Conservation (phyloP, 2,888 invertebrate species). For the Carterocephalus palaemon region DNA sequence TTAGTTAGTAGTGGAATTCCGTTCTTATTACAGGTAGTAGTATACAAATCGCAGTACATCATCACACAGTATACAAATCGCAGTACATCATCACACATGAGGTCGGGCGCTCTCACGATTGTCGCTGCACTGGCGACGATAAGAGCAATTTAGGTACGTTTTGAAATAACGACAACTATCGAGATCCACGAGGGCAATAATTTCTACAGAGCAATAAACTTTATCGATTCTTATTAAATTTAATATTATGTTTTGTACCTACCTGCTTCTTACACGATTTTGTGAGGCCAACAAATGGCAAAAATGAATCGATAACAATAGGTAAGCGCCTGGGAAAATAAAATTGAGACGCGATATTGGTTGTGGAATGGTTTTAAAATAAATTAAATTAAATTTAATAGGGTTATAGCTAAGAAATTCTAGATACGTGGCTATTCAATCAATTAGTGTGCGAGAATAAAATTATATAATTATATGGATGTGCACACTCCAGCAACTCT, state of each 20-base stretch:
- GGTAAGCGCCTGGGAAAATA: no score
- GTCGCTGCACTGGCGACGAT: slow-evolving; percentile 59
- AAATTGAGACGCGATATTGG: no score
- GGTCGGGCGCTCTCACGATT: slow-evolving; percentile 61
- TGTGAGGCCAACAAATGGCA: not conserved
- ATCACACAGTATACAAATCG: slow-evolving; percentile 52
- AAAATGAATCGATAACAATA: slow-evolving; percentile 13
- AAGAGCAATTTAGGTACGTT: slow-evolving; percentile 60
- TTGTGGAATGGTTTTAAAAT: no score
- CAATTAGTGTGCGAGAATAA: no score
- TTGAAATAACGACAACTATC: slow-evolving; percentile 62
- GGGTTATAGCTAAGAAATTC: no score
- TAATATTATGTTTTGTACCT: slow-evolving; percentile 39
- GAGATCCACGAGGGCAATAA: slow-evolving; percentile 76
- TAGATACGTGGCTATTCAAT: no score
- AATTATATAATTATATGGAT: no score
- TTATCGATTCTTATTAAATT: slow-evolving; percentile 75
- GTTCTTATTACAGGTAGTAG: slow-evolving; percentile 27
- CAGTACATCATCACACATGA: slow-evolving; percentile 53
- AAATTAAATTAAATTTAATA: no score
- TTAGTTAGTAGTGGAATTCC: slow-evolving; percentile 12
- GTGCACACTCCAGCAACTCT: no score
- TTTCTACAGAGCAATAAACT: slow-evolving; percentile 64
- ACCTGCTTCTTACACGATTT: slow-evolving; percentile 34
- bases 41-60: slow-evolving; percentile 41